Evolutionary conservation across 2,797 vertebrate genomes (phyloP).

Genomic region (Coracias cyanogaster): DNA sequence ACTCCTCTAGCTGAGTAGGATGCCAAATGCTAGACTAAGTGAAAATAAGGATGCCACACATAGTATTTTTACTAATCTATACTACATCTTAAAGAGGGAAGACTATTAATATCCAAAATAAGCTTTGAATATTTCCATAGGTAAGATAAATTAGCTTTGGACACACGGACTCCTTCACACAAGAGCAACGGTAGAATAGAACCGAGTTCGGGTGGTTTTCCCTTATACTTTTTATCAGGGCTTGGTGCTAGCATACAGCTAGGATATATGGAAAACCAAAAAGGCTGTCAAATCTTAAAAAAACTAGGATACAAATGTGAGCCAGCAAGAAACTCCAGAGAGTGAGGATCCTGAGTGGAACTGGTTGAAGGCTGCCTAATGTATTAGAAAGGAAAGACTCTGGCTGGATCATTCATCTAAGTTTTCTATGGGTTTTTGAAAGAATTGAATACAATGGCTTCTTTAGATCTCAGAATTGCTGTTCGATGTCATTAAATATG

Average conservation of each 20-base stretch:
- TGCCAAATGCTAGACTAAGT: neutral
- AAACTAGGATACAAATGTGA: neutral
- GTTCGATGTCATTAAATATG: constrained; percentile 57
- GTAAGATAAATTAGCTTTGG: neutral
- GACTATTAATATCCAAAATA: neutral
- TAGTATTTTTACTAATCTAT: neutral
- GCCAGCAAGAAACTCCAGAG: neutral
- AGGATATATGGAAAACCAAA: neutral
- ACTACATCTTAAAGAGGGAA: neutral
- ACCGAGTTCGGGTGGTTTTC: neutral
- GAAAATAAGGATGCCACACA: neutral
- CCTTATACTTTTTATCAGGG: neutral
- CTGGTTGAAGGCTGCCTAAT: neutral
- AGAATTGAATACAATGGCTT: constrained; percentile 21
- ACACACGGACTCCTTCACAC: neutral
- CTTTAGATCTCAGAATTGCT: constrained; percentile 49
- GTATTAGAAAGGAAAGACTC: neutral
- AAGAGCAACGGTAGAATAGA: neutral
- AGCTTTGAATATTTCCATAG: neutral
- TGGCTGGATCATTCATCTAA: neutral
- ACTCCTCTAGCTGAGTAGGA: neutral
- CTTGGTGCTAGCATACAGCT: neutral
- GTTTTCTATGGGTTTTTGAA: neutral
- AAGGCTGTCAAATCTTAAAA: neutral
- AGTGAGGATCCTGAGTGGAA: neutral